Evolutionary conservation across 2,888 invertebrate genomes (phyloP), one percentile per base, ranked within the genome.

Genomic region (Catonia carolina): DNA sequence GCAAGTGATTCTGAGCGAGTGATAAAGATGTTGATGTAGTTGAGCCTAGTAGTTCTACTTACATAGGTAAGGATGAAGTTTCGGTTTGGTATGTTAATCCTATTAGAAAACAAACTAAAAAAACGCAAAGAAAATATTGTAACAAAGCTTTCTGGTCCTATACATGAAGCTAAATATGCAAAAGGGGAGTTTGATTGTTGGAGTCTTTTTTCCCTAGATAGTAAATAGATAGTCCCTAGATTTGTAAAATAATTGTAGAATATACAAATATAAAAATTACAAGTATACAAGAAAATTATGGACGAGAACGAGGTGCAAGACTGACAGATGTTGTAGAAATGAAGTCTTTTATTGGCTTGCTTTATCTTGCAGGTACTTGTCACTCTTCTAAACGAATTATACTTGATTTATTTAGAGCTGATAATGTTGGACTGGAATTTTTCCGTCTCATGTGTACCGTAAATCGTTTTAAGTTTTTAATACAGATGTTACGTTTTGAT

Each of bases 401-500:
- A 12, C 41, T 3, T 41, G 12, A 41, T 41, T 12, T 41, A 15
- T 41, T 12, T 12, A 41, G 41, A 41, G 6, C 41, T 41, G 14
- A 15, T 41, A 17, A 8, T 41, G 12, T 14, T 41, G 41, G 41
- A 14, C 14, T 41, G 41, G 41, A 41, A 41, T 14, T 41, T 10
- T 41, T 41, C 15, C 41, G 14, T 2, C 17, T 41, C 12, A 41
- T 41, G 41, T 41, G 14, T 41, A 6, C 2, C 15, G 41, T 41
- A 41, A 15, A 41, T 41, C 17, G 14, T 14, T 41, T 14, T 41
- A 41, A 41, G 41, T 41, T 14, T 41, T 15, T 41, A 8, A 14
- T 41, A 41, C 41, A 15, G 18, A 41, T 41, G 41, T 3, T 41
- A 15, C 10, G 41, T 14, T 41, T 41, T 41, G 41, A 41, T 41